Evolutionary conservation across 2,113 vertebrate genomes (phyloP).

Genomic region (Conger conger): DNA sequence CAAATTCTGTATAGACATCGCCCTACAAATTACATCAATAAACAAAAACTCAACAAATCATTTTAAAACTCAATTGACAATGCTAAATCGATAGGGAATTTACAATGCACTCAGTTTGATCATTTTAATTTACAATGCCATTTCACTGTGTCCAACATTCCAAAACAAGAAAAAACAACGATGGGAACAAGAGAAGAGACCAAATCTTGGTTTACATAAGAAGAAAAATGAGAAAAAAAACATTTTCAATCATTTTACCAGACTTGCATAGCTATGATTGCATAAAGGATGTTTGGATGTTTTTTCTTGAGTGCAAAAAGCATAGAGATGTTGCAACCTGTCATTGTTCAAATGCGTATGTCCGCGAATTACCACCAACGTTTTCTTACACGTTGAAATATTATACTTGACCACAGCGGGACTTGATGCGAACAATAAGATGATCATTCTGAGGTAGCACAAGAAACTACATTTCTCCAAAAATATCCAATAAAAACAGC

Average conservation of each 20-base stretch:
- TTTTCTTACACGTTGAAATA: not conserved
- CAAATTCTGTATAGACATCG: not conserved
- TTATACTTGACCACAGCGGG: not conserved
- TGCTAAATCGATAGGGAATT: not conserved
- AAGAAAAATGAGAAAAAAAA: not conserved
- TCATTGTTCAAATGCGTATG: not conserved
- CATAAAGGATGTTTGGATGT: not conserved
- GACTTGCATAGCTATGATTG: not conserved
- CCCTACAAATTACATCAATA: not conserved
- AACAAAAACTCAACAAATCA: not conserved
- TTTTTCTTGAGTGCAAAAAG: not conserved
- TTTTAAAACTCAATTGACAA: not conserved
- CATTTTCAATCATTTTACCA: not conserved
- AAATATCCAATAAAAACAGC: not conserved
- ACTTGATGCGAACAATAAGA: too few species aligned
- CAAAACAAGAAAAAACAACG: not conserved
- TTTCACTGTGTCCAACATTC: not conserved
- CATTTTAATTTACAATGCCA: not conserved
- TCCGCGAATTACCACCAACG: not conserved
- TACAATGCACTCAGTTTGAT: not conserved
- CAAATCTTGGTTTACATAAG: not conserved
- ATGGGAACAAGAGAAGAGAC: not conserved
- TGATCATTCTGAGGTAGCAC: slow-evolving; percentile 18
- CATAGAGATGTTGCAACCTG: not conserved
- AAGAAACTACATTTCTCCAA: not conserved